Conservation (phyloP, 2,113 vertebrate species). For the Leuciscus idus region DNA sequence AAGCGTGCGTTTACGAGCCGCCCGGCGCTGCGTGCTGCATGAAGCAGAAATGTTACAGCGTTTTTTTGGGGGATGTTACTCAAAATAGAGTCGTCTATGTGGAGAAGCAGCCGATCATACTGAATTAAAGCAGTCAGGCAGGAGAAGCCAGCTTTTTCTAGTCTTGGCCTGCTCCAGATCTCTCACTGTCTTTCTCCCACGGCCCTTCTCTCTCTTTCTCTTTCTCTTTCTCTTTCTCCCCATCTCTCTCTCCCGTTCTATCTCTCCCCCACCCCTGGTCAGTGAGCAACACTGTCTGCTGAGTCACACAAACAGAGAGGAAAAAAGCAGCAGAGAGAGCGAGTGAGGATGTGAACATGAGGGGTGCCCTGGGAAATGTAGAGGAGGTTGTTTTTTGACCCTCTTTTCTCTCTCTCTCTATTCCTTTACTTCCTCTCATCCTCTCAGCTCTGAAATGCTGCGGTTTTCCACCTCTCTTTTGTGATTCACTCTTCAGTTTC, state of each 20-base stretch:
- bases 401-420: neutral
- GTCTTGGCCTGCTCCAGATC: conserved; percentile 3
- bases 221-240: neutral
- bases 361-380: conserved; percentile 36
- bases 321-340: neutral
- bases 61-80: conserved; percentile 7
- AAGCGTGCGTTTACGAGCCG: neutral
- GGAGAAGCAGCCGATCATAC: conserved; percentile 38
- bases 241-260: neutral
- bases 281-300: conserved; percentile 43
- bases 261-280: neutral
- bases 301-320: conserved; percentile 36
- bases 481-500: neutral
- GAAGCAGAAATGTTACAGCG: neutral
- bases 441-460: neutral
- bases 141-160: conserved; percentile 37
- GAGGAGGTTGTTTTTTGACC: conserved; percentile 40
- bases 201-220: conserved; percentile 27
- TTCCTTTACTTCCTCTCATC: neutral
- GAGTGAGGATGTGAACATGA: neutral
- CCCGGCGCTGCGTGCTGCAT: neutral
- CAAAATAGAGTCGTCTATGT: conserved; percentile 35
- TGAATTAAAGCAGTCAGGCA: conserved; percentile 35
- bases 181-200: conserved; percentile 37
- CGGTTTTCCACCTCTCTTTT: neutral